Percentiles rank a stretch among this genome's conserved stretches.
Evolutionary conservation across 2,113 vertebrate species (phyloP).

Genomic region (Pomatostomus ruficeps): DNA sequence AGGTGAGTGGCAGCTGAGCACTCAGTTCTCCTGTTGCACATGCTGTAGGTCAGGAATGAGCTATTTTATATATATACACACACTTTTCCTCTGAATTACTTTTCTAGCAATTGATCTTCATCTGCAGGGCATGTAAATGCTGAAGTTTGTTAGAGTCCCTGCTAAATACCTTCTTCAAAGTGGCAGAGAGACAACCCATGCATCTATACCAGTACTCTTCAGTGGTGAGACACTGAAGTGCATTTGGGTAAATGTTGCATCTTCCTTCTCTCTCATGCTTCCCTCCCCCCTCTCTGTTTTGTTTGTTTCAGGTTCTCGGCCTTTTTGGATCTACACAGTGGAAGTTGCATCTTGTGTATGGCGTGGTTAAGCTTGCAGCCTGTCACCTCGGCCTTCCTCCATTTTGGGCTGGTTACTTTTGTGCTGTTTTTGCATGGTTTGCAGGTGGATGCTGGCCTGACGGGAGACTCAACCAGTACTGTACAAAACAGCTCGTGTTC

Average conservation of each 20-base stretch:
- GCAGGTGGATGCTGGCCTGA: conserved; percentile 82
- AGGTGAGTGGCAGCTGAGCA: neutral
- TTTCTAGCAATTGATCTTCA: neutral
- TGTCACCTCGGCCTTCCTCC: conserved; percentile 88
- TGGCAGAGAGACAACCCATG: conserved; percentile 45
- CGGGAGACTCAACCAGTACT: conserved; percentile 74
- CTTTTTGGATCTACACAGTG: conserved; percentile 64
- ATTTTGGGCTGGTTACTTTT: conserved; percentile 89
- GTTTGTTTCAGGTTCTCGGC: conserved; percentile 68
- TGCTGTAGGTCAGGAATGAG: neutral
- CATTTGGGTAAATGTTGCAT: conserved; percentile 28
- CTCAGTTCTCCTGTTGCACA: neutral
- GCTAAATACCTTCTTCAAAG: conserved; percentile 56
- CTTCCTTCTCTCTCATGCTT: conserved; percentile 61
- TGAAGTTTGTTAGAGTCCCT: conserved; percentile 11
- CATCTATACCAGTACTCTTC: conserved; percentile 32
- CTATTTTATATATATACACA: neutral
- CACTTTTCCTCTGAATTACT: neutral
- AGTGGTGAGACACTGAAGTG: conserved; percentile 23
- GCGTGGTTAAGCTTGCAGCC: conserved; percentile 90
- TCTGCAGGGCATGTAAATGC: neutral
- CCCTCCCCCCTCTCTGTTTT: conserved; percentile 66
- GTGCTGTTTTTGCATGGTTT: conserved; percentile 83
- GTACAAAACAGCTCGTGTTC: conserved; percentile 84
- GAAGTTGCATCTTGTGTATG: conserved; percentile 85